Percentiles rank a stretch among this genome's conserved stretches.
Evolutionary conservation across 1,140 invertebrate genomes (phyloP).

Genomic region (Drosophila tropicalis): DNA sequence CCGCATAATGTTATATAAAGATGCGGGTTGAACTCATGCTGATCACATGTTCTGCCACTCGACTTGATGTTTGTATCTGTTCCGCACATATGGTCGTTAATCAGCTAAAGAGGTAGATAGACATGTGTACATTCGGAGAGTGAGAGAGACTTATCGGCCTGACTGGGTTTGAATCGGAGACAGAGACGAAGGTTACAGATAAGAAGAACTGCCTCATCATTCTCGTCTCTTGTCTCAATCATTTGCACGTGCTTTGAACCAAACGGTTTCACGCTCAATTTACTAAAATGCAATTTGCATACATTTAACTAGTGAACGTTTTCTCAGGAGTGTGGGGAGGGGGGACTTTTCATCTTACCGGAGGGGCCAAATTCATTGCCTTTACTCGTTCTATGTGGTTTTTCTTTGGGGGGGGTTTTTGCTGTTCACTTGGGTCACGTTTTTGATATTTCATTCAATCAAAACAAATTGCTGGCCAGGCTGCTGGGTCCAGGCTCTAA

Average conservation of each 20-base stretch:
- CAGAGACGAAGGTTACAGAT: constrained; percentile 1
- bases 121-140: too few species aligned
- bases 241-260: constrained; percentile 68
- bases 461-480: constrained; percentile 73
- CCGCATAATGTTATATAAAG: background rate
- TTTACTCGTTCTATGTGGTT: constrained; percentile 45
- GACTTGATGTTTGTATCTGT: background rate
- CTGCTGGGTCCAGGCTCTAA: constrained; percentile 41
- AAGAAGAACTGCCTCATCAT: constrained; percentile 1
- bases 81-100: constrained; percentile 29
- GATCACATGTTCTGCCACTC: constrained; percentile 13
- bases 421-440: constrained; percentile 66
- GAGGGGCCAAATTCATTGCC: constrained; percentile 26
- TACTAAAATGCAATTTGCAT: constrained; percentile 69
- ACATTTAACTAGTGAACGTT: constrained; percentile 47
- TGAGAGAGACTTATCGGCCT: constrained; percentile 20
- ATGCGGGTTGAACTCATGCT: constrained; percentile 12
- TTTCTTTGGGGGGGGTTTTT: constrained; percentile 23
- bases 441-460: constrained; percentile 82
- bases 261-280: constrained; percentile 68
- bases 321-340: background rate
- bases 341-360: background rate
- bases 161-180: background rate
- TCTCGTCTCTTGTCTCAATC: constrained; percentile 48
- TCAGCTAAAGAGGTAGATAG: constrained; percentile 9